Percentiles rank a stretch among this genome's conserved stretches.
These are phyloP conservation scores for Catalaphyllia jardinei DNA, from an alignment of 64 coral and sea anemone species.

Conservation along the genomic window DNA sequence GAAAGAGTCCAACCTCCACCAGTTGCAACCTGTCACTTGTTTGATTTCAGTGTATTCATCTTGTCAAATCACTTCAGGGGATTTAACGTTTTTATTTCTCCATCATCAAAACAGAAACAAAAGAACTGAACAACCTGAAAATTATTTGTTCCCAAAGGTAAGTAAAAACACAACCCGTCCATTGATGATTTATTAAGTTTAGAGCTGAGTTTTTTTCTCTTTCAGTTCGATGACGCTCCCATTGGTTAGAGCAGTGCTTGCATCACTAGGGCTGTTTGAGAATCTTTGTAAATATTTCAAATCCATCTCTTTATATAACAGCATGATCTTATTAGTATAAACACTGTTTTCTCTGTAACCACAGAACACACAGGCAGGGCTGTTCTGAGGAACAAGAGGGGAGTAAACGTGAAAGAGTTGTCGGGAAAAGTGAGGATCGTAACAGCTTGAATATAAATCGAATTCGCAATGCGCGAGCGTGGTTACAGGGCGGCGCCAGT, in stretches of 20 bases:
- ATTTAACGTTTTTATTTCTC: not conserved
- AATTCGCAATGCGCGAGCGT: constrained; percentile 7
- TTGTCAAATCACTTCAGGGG: not conserved
- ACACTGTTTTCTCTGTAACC: not conserved
- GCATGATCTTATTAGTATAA: constrained; percentile 40
- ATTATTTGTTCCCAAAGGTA: not conserved
- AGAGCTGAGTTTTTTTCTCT: not conserved
- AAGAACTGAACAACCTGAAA: not conserved
- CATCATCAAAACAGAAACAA: not conserved
- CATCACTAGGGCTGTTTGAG: constrained; percentile 13
- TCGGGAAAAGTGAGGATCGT: not conserved
- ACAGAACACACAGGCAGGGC: not conserved
- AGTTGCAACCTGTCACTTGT: not conserved
- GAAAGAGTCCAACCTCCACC: not conserved
- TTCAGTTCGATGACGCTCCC: not conserved
- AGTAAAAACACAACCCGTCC: not conserved
- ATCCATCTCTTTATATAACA: not conserved
- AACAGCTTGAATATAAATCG: not conserved
- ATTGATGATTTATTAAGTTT: not conserved
- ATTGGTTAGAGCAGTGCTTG: not conserved
- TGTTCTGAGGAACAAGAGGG: not conserved
- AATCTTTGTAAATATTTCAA: constrained; percentile 33
- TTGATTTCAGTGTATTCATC: not conserved
- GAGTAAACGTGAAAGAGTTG: not conserved
- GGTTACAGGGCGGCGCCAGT: not conserved